A percentile compares a stretch with the other conserved stretches of the same genome.
Evolutionary conservation across 2,797 vertebrate genomes (phyloP).

Genomic region (Potorous gilbertii): DNA sequence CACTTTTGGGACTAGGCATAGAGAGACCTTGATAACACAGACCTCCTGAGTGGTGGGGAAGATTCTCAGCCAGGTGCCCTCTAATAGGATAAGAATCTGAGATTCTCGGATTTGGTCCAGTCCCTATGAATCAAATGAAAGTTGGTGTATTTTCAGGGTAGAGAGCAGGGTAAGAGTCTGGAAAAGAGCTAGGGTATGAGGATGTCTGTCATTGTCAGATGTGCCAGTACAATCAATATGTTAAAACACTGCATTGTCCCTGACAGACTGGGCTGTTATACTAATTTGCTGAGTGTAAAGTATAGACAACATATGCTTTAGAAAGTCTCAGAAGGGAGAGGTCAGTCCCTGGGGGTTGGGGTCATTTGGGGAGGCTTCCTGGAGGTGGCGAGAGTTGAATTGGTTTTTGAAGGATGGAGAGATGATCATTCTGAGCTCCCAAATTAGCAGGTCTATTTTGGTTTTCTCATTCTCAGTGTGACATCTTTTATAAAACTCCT

Average conservation of each 20-base stretch:
- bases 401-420: not conserved
- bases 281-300: not conserved
- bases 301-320: not conserved
- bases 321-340: not conserved
- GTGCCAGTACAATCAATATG: not conserved
- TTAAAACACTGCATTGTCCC: not conserved
- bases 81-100: not conserved
- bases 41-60: not conserved
- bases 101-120: not conserved
- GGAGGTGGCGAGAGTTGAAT: not conserved
- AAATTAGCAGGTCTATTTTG: constrained; percentile 70
- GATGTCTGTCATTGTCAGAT: not conserved
- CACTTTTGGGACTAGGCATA: not conserved
- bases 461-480: constrained; percentile 65
- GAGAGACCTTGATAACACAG: not conserved
- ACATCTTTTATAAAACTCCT: constrained; percentile 70
- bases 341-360: not conserved
- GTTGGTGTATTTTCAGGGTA: not conserved
- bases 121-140: not conserved
- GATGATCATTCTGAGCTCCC: constrained; percentile 51
- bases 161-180: not conserved
- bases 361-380: constrained; percentile 30
- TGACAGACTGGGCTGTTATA: not conserved
- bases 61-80: not conserved
- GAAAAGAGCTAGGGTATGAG: not conserved